Evolutionary conservation across 2,888 invertebrate species (phyloP).

Genomic region (Acanthosepion esculentum): DNA sequence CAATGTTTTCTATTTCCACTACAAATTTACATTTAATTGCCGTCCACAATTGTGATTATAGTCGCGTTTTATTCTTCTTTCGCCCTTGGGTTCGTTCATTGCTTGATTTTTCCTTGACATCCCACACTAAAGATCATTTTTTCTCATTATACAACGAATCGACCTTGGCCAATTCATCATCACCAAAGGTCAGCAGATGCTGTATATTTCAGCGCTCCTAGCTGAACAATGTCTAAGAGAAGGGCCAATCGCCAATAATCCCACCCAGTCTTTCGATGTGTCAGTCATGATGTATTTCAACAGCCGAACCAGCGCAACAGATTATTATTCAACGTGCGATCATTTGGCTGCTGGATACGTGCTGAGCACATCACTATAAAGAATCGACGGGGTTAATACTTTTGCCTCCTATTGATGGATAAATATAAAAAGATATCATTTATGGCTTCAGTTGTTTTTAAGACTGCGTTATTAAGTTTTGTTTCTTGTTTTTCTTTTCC

Average conservation of each 20-base stretch:
- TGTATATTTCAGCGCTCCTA: neutral
- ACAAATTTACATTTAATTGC: neutral
- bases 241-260: conserved; percentile 18
- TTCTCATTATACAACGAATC: neutral
- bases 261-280: neutral
- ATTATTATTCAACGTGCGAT: conserved; percentile 1
- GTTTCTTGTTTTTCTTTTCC: neutral
- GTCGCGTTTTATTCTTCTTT: neutral
- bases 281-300: conserved; percentile 11
- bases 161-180: neutral
- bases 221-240: neutral
- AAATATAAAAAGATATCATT: conserved; percentile 6
- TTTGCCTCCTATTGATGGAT: conserved; percentile 17
- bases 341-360: neutral
- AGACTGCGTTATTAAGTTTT: neutral
- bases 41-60: neutral
- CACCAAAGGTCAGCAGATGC: neutral
- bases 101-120: neutral
- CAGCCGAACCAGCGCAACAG: conserved; percentile 33
- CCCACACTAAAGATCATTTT: neutral
- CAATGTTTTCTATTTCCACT: neutral
- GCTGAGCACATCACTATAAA: conserved; percentile 8
- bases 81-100: neutral
- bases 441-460: neutral
- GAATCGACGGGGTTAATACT: neutral